Percentiles rank a stretch among this genome's conserved stretches.
These are phyloP conservation scores for Oryzias curvinotus DNA, from an alignment of 2,113 vertebrate species.

Conservation along the genomic window DNA sequence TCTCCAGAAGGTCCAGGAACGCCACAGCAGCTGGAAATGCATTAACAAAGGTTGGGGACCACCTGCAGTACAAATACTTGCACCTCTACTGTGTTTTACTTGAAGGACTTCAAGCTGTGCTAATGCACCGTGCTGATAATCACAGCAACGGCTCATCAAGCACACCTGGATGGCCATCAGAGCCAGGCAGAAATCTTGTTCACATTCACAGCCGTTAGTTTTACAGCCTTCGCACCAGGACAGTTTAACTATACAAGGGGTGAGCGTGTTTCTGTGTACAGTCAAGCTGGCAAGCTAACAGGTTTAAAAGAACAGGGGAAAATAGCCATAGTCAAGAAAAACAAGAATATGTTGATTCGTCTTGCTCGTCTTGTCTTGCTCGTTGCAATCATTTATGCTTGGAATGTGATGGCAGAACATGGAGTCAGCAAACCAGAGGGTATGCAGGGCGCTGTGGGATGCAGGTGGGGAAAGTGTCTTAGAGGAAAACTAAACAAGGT, in stretches of 20 bases:
- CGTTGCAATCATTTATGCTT: not conserved
- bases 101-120: conserved; percentile 66
- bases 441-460: conserved; percentile 38
- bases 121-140: conserved; percentile 72
- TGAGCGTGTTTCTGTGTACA: conserved; percentile 9
- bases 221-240: conserved; percentile 51
- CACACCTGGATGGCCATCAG: conserved; percentile 71
- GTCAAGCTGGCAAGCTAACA: conserved; percentile 6
- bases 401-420: conserved; percentile 22
- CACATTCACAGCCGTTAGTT: conserved; percentile 72
- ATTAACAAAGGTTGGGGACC: conserved; percentile 69
- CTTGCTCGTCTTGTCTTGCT: too few relatives aligned
- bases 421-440: conserved; percentile 59
- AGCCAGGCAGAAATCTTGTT: conserved; percentile 61
- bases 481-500: conserved; percentile 44
- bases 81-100: conserved; percentile 66
- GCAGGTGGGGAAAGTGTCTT: conserved; percentile 45
- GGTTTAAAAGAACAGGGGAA: conserved; percentile 19
- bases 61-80: conserved; percentile 61
- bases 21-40: conserved; percentile 70
- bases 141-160: conserved; percentile 75
- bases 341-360: conserved; percentile 32
- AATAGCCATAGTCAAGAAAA: conserved; percentile 26
- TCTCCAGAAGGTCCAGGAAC: conserved; percentile 70
- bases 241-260: conserved; percentile 9